Conservation (phyloP, 2,888 invertebrate species). For the Drosophila anomalata region DNA sequence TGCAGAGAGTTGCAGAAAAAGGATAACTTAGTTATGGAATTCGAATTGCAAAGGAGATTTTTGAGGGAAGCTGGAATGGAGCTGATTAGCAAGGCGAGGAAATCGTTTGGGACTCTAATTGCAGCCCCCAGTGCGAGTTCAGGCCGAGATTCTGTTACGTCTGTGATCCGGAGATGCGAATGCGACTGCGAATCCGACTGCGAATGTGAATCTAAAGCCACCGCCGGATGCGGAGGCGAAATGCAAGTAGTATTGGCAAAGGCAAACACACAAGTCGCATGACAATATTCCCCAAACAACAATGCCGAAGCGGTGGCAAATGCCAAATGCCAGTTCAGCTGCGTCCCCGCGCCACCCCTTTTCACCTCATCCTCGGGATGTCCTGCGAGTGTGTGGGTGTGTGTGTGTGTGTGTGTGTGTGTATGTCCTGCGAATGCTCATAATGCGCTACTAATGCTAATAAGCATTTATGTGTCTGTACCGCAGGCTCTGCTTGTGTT, state of each 20-base stretch:
- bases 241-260: slow-evolving; percentile 19
- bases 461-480: slow-evolving; percentile 60
- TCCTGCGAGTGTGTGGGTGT: background rate
- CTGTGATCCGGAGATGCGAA: background rate
- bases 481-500: slow-evolving; percentile 15
- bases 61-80: background rate
- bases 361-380: no score
- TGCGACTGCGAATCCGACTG: background rate
- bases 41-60: background rate
- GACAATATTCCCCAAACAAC: slow-evolving; percentile 44
- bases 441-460: slow-evolving; percentile 68
- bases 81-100: slow-evolving; percentile 10
- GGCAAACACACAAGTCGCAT: slow-evolving; percentile 20
- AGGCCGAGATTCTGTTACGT: slow-evolving; percentile 7
- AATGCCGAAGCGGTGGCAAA: slow-evolving; percentile 31
- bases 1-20: background rate
- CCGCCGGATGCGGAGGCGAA: slow-evolving; percentile 11
- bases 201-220: background rate
- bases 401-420: slow-evolving; percentile 23
- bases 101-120: slow-evolving; percentile 13
- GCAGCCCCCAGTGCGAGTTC: background rate
- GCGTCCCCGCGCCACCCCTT: slow-evolving; percentile 6
- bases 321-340: slow-evolving; percentile 35
- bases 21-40: background rate
- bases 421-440: slow-evolving; percentile 53